Evolutionary conservation across 2,888 invertebrate genomes (phyloP).

Genomic region (Orchesellides sinensis): DNA sequence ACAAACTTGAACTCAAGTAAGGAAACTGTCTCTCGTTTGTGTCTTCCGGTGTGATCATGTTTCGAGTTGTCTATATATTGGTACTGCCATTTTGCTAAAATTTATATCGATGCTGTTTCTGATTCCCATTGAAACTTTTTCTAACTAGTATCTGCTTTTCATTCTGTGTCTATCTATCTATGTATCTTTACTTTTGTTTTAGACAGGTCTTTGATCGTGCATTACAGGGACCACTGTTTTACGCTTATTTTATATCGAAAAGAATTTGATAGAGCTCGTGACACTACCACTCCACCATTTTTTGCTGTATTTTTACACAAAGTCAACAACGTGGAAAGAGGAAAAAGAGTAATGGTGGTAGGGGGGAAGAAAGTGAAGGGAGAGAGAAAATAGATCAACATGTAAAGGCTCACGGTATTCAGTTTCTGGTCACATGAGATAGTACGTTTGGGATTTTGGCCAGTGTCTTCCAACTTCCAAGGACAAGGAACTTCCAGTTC

Average conservation of each 20-base stretch:
- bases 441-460: slow-evolving; percentile 60
- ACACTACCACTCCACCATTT: slow-evolving; percentile 20
- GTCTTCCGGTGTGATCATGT: slow-evolving; percentile 53
- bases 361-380: not conserved
- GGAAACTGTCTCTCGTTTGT: slow-evolving; percentile 52
- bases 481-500: slow-evolving; percentile 23
- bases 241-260: slow-evolving; percentile 23
- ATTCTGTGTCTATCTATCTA: not conserved
- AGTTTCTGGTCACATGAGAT: slow-evolving; percentile 65
- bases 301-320: no score
- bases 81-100: slow-evolving; percentile 21
- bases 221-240: slow-evolving; percentile 3
- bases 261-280: slow-evolving; percentile 37
- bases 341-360: not conserved
- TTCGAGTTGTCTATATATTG: not conserved
- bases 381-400: slow-evolving; percentile 1
- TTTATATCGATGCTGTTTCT: slow-evolving; percentile 31
- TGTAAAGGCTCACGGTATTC: slow-evolving; percentile 22
- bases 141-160: no score
- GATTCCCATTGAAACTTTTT: slow-evolving; percentile 46
- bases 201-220: slow-evolving; percentile 48
- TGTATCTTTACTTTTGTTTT: slow-evolving; percentile 27
- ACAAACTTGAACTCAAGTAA: slow-evolving; percentile 27
- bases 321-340: not conserved
- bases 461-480: slow-evolving; percentile 39